Evolutionary conservation across 2,888 invertebrate species (phyloP).

Genomic region (Hanleya hanleyi): DNA sequence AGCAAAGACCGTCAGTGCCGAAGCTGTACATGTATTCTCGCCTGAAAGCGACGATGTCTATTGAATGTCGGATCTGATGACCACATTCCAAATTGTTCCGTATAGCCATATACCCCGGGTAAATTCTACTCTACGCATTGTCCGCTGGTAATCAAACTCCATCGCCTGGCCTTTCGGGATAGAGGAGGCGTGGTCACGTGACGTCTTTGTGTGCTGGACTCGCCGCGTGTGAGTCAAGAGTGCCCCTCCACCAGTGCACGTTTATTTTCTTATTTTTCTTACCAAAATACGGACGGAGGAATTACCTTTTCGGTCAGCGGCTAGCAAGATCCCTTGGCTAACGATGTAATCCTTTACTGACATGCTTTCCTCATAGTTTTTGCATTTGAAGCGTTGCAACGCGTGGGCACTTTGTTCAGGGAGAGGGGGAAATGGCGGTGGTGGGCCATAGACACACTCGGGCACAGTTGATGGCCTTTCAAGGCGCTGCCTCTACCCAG

Average conservation of each 20-base stretch:
- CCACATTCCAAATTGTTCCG: too few species aligned
- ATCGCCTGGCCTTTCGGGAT: background rate
- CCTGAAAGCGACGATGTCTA: too few species aligned
- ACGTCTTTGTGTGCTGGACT: constrained; percentile 70
- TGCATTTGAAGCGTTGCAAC: constrained; percentile 11
- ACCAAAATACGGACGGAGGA: background rate
- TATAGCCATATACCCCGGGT: too few species aligned
- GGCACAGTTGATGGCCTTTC: constrained; percentile 68
- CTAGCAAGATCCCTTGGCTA: background rate
- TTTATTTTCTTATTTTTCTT: constrained; percentile 8
- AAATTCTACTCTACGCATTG: too few species aligned
- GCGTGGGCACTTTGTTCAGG: constrained; percentile 23
- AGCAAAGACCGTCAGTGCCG: too few species aligned
- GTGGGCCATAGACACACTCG: constrained; percentile 93
- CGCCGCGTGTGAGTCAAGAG: constrained; percentile 68
- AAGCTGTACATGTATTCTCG: too few species aligned
- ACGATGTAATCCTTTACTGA: background rate
- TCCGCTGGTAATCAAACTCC: background rate
- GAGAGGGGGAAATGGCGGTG: constrained; percentile 80
- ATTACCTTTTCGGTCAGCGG: constrained; percentile 1
- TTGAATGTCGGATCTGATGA: too few species aligned
- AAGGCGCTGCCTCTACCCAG: constrained; percentile 73
- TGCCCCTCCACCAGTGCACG: background rate
- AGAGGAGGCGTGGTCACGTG: constrained; percentile 61
- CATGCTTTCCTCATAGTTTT: background rate